A percentile compares a stretch with the other conserved stretches of the same genome.
Conservation (phyloP, 2,888 invertebrate genomes). For the Drosophila siamana region DNA sequence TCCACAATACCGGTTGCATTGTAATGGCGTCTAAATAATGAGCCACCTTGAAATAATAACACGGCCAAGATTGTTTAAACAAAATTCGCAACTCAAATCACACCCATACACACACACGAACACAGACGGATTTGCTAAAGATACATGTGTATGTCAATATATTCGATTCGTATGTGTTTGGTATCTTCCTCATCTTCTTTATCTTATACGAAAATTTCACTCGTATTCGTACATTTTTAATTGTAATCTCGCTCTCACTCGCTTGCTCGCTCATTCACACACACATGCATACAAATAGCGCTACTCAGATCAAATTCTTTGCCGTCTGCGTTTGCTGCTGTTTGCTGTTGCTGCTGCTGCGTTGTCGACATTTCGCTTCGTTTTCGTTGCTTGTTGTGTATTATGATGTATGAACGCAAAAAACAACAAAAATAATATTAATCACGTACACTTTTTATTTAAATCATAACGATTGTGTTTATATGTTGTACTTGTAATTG, state of each 20-base stretch:
- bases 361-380: slow-evolving; percentile 69
- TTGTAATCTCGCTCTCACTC: slow-evolving; percentile 64
- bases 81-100: slow-evolving; percentile 49
- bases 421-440: slow-evolving; percentile 34
- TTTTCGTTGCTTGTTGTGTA: slow-evolving; percentile 57
- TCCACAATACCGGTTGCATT: slow-evolving; percentile 73
- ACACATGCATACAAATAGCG: slow-evolving; percentile 59
- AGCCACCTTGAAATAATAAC: slow-evolving; percentile 73
- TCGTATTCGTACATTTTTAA: slow-evolving; percentile 64
- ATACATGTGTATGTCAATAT: slow-evolving; percentile 19
- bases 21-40: slow-evolving; percentile 78
- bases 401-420: slow-evolving; percentile 24
- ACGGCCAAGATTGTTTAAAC: slow-evolving; percentile 78
- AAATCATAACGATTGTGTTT: slow-evolving; percentile 63
- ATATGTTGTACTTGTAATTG: slow-evolving; percentile 36
- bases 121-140: slow-evolving; percentile 32
- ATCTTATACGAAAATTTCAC: slow-evolving; percentile 71
- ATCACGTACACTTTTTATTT: slow-evolving; percentile 61
- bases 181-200: slow-evolving; percentile 74
- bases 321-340: slow-evolving; percentile 53
- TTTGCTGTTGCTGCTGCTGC: slow-evolving; percentile 53
- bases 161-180: slow-evolving; percentile 30
- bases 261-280: slow-evolving; percentile 21
- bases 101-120: slow-evolving; percentile 25
- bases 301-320: slow-evolving; percentile 76